These are phyloP conservation scores for Globicephala melas DNA, from an alignment of 2,113 vertebrate genomes.

Conservation along the genomic window DNA sequence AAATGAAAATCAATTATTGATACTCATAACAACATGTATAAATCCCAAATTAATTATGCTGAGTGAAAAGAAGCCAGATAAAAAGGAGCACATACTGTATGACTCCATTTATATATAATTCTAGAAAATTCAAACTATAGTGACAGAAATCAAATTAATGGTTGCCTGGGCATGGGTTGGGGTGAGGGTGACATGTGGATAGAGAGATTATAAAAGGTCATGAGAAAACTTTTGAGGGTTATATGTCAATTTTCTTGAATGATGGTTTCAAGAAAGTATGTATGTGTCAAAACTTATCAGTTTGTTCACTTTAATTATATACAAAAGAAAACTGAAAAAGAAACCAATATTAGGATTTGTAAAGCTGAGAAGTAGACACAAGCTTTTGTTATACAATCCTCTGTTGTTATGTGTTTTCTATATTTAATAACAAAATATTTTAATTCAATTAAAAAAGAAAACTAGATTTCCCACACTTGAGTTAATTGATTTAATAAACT, in stretches of 20 bases:
- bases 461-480: neutral
- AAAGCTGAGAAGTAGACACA: neutral
- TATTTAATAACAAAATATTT: constrained; percentile 4
- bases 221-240: neutral
- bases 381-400: neutral
- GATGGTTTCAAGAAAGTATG: neutral
- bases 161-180: neutral
- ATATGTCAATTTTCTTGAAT: neutral
- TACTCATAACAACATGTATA: neutral
- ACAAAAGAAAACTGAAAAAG: neutral
- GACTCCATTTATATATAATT: neutral
- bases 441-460: neutral
- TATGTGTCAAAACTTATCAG: neutral
- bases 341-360: neutral
- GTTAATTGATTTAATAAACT: neutral
- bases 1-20: neutral
- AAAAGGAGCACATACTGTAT: neutral
- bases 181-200: neutral
- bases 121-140: constrained; percentile 14
- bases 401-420: neutral
- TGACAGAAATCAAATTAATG: constrained; percentile 19
- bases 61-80: neutral
- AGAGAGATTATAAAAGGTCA: neutral
- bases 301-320: neutral
- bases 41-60: neutral